Percentiles rank a stretch among this genome's conserved stretches.
phyloP scores from a whole-genome alignment of 2,797 vertebrate species.

The Chanos chanos region DNA sequence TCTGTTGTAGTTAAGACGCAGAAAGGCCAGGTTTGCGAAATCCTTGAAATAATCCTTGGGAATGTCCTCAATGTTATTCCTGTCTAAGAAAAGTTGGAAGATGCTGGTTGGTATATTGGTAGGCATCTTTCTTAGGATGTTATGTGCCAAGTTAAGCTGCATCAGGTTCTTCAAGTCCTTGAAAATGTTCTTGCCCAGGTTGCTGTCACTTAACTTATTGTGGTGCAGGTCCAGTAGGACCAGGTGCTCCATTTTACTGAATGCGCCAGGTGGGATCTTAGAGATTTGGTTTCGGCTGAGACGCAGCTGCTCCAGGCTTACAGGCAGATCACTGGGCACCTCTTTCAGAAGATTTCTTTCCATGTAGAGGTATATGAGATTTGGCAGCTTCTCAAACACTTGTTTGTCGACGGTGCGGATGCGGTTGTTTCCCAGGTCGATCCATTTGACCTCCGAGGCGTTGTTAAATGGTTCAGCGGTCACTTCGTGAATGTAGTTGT shows the following conservation, averaged over 20 bases:
- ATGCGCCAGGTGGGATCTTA: constrained; percentile 82
- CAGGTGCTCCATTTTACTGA: constrained; percentile 85
- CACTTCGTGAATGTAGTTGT: constrained; percentile 93
- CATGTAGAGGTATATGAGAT: constrained; percentile 85
- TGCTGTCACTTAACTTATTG: constrained; percentile 85
- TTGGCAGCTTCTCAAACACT: constrained; percentile 86
- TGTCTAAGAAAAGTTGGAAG: constrained; percentile 92
- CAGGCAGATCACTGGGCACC: constrained; percentile 83
- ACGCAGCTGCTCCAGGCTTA: constrained; percentile 86
- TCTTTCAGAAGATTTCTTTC: constrained; percentile 89
- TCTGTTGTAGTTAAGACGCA: constrained; percentile 91
- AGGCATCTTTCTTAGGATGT: constrained; percentile 89
- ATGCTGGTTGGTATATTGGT: constrained; percentile 77
- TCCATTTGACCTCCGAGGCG: constrained; percentile 83
- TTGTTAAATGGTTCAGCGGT: constrained; percentile 84
- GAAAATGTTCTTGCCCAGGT: constrained; percentile 85
- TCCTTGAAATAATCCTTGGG: constrained; percentile 84
- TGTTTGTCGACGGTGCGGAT: constrained; percentile 83
- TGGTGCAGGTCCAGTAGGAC: constrained; percentile 88
- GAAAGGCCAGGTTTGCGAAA: constrained; percentile 84
- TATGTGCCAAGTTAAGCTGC: constrained; percentile 94
- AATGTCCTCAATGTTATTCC: constrained; percentile 88
- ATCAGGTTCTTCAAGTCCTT: constrained; percentile 88
- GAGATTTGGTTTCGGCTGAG: constrained; percentile 89
- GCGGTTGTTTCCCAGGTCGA: constrained; percentile 94